Evolutionary conservation across 2,113 vertebrate species (phyloP), one percentile per base, ranked within the genome.

Genomic region (Vidua macroura): DNA sequence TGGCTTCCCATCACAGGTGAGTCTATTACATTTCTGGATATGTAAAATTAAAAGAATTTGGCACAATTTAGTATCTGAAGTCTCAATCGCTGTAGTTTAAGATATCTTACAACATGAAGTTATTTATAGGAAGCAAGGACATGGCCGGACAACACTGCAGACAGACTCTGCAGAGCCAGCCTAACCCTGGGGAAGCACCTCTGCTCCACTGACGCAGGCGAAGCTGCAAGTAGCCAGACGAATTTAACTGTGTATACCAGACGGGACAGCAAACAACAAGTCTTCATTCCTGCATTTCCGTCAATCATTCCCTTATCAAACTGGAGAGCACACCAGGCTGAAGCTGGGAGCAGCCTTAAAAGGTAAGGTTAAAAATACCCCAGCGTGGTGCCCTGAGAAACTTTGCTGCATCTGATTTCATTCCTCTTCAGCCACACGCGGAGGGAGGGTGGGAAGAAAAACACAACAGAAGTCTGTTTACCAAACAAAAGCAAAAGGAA

Each of bases 251-350:
- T 1, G 1, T 17, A 41, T 15, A 35, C 8, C 11, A 59, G 9
- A 33, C 0, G 0, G 19, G 15, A 48, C 9, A 41, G 39, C 41
- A 69, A 25, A 39, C 19, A 17, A 1, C 1, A 4, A 24, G 10
- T 8, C 24, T 39, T 12, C 59, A 48, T 15, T 91, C 48, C 20
- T 37, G 18, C 30, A 52, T 7, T 64, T 75, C 25, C 52, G 10
- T 2, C 66, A 21, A 12, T 11, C 43, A 6, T 12, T 41, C 15
- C 12, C 31, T 25, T 35, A 48, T 3, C 23, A 43, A 52, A 64
- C 19, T 31, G 35, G 48, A 46, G 63, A 49, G 6, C 33, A 9
- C 23, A 3, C 28, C n/a, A 27, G 0, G 10, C 41, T n/a, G 56
- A 58, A 74, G 59, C 10, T 9, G 46, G 15, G 10, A 33, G 7